Conservation (phyloP, 2,888 invertebrate genomes). For the Cryptus armator region DNA sequence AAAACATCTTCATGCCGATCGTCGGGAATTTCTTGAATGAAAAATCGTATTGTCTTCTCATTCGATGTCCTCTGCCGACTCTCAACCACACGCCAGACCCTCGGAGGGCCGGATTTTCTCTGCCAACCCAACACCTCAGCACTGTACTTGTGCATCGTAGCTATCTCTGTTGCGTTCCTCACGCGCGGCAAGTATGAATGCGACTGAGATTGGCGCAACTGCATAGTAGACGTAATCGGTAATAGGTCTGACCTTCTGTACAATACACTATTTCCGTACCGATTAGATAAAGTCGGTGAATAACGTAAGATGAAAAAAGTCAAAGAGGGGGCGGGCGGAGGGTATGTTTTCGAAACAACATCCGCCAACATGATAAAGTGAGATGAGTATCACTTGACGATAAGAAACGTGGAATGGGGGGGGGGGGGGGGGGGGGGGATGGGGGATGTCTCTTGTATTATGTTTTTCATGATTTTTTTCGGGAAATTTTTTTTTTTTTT, state of each 20-base stretch:
- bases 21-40: conserved; percentile 79
- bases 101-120: conserved; percentile 74
- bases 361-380: too few relatives aligned
- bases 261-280: neutral
- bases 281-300: neutral
- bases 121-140: conserved; percentile 31
- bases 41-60: conserved; percentile 72
- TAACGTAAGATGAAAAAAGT: too few relatives aligned
- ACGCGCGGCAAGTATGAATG: neutral
- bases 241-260: neutral
- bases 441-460: too few relatives aligned
- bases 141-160: neutral
- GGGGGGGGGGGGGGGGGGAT: too few relatives aligned
- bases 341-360: too few relatives aligned
- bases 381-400: too few relatives aligned
- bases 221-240: too few relatives aligned
- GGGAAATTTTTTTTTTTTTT: too few relatives aligned
- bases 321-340: too few relatives aligned
- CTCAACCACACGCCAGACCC: conserved; percentile 76
- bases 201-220: neutral
- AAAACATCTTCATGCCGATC: conserved; percentile 76
- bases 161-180: neutral
- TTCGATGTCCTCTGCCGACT: conserved; percentile 64
- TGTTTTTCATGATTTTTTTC: too few relatives aligned
- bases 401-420: too few relatives aligned